These are phyloP conservation scores for Perca schrenkii DNA, from an alignment of 2,113 vertebrate genomes.

Conservation along the genomic window DNA sequence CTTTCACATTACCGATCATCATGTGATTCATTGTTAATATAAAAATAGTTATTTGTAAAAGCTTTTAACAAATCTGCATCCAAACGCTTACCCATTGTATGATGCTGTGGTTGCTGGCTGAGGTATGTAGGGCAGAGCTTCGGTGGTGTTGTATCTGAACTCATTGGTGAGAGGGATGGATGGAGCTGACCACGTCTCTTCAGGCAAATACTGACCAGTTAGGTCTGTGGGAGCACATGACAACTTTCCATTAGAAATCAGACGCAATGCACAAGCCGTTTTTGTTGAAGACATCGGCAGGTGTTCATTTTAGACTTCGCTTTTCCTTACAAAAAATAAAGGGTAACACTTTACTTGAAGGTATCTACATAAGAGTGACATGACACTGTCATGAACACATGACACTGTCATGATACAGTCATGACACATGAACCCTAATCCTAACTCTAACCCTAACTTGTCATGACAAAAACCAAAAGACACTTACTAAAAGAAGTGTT, in stretches of 20 bases:
- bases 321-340: not conserved
- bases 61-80: not conserved
- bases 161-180: conserved; percentile 90
- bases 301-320: not conserved
- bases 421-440: too few species aligned
- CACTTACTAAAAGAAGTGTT: too few species aligned
- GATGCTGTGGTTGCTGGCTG: conserved; percentile 82
- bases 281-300: too few species aligned
- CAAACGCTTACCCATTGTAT: conserved; percentile 86
- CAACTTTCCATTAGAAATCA: not conserved
- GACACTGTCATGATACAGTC: too few species aligned
- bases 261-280: not conserved
- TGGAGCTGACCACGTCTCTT: conserved; percentile 90
- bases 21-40: not conserved
- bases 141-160: conserved; percentile 91
- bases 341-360: too few species aligned
- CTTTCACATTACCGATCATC: not conserved
- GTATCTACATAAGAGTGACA: too few species aligned
- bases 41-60: not conserved
- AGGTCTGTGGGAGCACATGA: conserved; percentile 58
- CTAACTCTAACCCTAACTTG: too few species aligned
- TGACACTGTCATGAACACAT: too few species aligned
- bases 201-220: conserved; percentile 86
- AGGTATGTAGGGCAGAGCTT: conserved; percentile 83
- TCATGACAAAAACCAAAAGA: too few species aligned